Conservation (phyloP, 2,797 vertebrate genomes). For the Sebastes wilsoni region DNA sequence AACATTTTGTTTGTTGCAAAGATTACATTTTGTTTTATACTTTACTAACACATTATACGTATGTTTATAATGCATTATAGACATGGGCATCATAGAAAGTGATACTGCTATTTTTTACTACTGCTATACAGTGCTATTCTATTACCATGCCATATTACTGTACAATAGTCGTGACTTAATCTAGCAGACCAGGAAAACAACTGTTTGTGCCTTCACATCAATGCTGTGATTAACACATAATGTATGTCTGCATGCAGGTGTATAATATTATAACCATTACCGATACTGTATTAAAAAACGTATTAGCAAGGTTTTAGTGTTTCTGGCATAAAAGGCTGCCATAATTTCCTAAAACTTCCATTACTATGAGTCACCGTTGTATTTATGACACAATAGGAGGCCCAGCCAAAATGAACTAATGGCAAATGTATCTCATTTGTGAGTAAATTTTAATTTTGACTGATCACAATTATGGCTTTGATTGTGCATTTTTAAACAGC, state of each 20-base stretch:
- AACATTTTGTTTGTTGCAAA: not conserved
- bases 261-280: not conserved
- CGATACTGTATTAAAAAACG: not conserved
- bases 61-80: not conserved
- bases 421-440: not conserved
- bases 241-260: constrained; percentile 1
- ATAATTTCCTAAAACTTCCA: not conserved
- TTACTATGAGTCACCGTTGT: not conserved
- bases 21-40: not conserved
- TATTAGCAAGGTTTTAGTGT: not conserved
- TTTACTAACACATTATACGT: not conserved
- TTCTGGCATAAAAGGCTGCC: not conserved
- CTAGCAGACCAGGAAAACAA: not conserved
- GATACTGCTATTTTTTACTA: not conserved
- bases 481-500: not conserved
- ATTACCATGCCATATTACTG: not conserved
- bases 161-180: not conserved
- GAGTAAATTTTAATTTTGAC: not conserved
- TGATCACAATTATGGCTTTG: not conserved
- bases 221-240: not conserved
- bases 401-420: not conserved
- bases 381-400: not conserved
- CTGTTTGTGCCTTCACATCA: not conserved
- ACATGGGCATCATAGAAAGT: not conserved
- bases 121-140: not conserved